A percentile compares a stretch with the other conserved stretches of the same genome.
Conservation (phyloP, 2,888 invertebrate species). For the Cheilosia grossa region DNA sequence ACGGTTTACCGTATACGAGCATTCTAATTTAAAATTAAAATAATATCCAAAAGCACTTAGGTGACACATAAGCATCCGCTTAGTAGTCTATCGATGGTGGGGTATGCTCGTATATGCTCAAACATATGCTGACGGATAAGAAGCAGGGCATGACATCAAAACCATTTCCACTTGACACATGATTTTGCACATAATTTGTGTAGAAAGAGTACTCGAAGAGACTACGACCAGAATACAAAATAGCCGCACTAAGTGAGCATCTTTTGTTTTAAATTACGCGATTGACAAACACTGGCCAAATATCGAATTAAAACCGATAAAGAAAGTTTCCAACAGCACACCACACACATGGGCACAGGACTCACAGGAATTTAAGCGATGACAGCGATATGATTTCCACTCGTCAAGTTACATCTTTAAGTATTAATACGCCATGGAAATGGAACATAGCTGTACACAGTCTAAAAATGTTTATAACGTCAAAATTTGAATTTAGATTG, state of each 20-base stretch:
- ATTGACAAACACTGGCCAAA: constrained; percentile 30
- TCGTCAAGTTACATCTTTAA: too few species aligned
- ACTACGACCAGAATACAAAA: background rate
- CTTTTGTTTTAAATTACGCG: constrained; percentile 39
- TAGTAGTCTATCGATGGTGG: background rate
- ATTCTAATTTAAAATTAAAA: constrained; percentile 68
- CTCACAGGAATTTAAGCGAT: background rate
- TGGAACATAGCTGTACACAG: too few species aligned
- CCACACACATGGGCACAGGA: constrained; percentile 6
- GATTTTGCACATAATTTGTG: constrained; percentile 67
- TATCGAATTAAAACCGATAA: constrained; percentile 53
- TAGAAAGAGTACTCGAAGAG: constrained; percentile 11
- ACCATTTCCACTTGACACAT: constrained; percentile 71
- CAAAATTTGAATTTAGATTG: background rate
- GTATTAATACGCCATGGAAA: too few species aligned
- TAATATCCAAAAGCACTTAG: constrained; percentile 71
- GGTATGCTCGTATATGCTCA: constrained; percentile 5
- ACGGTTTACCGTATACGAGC: constrained; percentile 18
- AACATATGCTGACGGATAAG: constrained; percentile 60
- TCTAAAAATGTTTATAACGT: background rate
- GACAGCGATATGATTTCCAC: background rate
- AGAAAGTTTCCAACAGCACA: constrained; percentile 8
- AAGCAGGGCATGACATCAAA: constrained; percentile 70
- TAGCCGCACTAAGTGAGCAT: constrained; percentile 32
- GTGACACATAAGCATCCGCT: constrained; percentile 12